These are phyloP conservation scores for Trematomus loennbergii DNA, from an alignment of 2,113 vertebrate genomes.

Conservation along the genomic window DNA sequence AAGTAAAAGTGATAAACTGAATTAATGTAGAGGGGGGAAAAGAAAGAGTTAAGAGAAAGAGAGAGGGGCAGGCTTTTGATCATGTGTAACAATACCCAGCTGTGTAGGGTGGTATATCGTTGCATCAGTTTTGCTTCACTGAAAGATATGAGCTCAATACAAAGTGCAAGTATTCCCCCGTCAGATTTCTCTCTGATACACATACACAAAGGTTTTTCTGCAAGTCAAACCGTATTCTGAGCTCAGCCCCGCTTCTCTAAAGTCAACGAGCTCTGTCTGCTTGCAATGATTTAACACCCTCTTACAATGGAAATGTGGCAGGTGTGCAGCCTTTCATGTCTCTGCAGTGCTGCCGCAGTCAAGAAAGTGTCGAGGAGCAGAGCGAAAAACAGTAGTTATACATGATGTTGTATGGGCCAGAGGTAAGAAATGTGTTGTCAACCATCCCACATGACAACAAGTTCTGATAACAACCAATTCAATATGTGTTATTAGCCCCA, in stretches of 20 bases:
- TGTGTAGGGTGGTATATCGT: conserved; percentile 38
- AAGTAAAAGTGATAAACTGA: conserved; percentile 46
- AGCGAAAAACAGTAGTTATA: background rate
- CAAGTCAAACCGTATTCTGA: background rate
- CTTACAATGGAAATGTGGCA: conserved; percentile 49
- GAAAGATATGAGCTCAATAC: conserved; percentile 54
- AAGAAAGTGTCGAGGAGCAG: conserved; percentile 21
- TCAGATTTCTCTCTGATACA: conserved; percentile 1
- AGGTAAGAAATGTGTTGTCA: background rate
- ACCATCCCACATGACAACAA: background rate
- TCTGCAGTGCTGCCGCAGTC: conserved; percentile 13
- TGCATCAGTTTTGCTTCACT: conserved; percentile 72
- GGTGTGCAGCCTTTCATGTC: conserved; percentile 53
- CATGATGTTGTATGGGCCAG: background rate
- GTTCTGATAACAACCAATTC: too few species aligned
- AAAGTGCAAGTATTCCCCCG: conserved; percentile 51
- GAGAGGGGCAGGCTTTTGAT: conserved; percentile 57
- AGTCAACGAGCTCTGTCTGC: conserved; percentile 47
- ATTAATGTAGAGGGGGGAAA: conserved; percentile 27
- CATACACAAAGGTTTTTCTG: conserved; percentile 8
- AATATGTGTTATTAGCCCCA: too few species aligned
- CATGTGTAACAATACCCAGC: conserved; percentile 54
- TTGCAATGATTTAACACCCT: conserved; percentile 45
- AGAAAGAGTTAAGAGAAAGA: conserved; percentile 14
- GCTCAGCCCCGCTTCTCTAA: conserved; percentile 30